Evolutionary conservation across 2,888 invertebrate genomes (phyloP).

Genomic region (Peribatodes rhomboidaria): DNA sequence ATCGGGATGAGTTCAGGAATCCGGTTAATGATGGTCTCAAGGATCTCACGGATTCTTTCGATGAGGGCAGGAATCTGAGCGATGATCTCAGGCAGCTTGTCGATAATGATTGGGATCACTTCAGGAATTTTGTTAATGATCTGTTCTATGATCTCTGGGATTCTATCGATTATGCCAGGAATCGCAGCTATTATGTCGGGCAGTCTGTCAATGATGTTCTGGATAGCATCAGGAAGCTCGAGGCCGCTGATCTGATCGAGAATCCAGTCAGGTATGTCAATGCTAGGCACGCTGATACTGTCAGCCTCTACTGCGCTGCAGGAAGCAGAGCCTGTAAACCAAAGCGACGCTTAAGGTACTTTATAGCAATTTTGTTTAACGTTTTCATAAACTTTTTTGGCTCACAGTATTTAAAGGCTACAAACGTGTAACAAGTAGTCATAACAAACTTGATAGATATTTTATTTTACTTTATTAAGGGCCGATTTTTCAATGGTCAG

Average conservation of each 20-base stretch:
- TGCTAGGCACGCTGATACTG: slow-evolving; percentile 4
- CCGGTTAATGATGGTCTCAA: slow-evolving; percentile 18
- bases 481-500: too few relatives aligned
- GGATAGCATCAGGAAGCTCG: slow-evolving; percentile 26
- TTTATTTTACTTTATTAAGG: too few relatives aligned
- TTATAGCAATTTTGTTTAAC: too few relatives aligned
- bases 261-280: slow-evolving; percentile 30
- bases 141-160: slow-evolving; percentile 10
- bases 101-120: slow-evolving; percentile 18
- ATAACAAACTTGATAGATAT: too few relatives aligned
- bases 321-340: slow-evolving; percentile 26
- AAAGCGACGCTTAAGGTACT: not conserved
- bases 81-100: slow-evolving; percentile 29
- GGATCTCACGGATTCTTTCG: slow-evolving; percentile 8
- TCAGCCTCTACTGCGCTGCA: slow-evolving; percentile 25
- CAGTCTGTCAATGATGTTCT: slow-evolving; percentile 25
- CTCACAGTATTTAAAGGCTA: too few relatives aligned
- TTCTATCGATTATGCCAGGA: slow-evolving; percentile 19
- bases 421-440: too few relatives aligned
- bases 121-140: slow-evolving; percentile 24
- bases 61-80: slow-evolving; percentile 18
- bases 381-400: too few relatives aligned
- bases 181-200: slow-evolving; percentile 27
- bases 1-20: slow-evolving; percentile 25
- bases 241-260: slow-evolving; percentile 6